Conservation (phyloP, 2,113 vertebrate genomes). For the Ammodytes dubius region DNA sequence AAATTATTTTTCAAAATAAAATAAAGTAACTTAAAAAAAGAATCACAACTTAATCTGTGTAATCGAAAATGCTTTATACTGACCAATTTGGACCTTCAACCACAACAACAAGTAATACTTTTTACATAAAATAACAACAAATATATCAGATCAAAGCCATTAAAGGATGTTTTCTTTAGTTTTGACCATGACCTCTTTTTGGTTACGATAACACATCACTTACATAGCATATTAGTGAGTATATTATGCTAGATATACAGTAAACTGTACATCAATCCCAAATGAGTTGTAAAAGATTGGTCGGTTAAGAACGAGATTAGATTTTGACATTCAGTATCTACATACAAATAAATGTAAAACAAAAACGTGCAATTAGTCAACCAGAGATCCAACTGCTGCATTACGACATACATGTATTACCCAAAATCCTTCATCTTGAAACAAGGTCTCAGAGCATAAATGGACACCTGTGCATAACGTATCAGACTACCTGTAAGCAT, state of each 20-base stretch:
- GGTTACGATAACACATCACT: too few species aligned
- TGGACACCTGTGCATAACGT: neutral
- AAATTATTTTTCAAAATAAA: neutral
- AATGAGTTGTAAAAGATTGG: neutral
- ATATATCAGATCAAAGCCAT: neutral
- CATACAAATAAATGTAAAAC: neutral
- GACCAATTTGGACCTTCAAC: neutral
- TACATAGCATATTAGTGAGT: neutral
- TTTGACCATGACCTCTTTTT: too few species aligned
- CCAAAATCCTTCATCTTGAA: constrained; percentile 10
- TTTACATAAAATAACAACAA: neutral
- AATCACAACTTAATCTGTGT: neutral
- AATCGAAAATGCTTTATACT: neutral
- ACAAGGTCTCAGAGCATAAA: neutral
- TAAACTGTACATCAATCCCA: neutral
- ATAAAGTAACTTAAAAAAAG: neutral
- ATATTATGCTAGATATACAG: neutral
- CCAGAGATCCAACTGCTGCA: neutral
- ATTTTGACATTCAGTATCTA: neutral
- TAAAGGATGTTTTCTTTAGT: neutral
- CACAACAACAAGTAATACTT: neutral
- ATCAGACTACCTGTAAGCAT: constrained; percentile 26
- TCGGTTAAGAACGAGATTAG: neutral
- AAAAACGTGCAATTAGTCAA: neutral
- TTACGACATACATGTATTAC: neutral